Base-by-base conservation (phyloP, 2,888 invertebrate species). In the Mythimna ferrago region DNA sequence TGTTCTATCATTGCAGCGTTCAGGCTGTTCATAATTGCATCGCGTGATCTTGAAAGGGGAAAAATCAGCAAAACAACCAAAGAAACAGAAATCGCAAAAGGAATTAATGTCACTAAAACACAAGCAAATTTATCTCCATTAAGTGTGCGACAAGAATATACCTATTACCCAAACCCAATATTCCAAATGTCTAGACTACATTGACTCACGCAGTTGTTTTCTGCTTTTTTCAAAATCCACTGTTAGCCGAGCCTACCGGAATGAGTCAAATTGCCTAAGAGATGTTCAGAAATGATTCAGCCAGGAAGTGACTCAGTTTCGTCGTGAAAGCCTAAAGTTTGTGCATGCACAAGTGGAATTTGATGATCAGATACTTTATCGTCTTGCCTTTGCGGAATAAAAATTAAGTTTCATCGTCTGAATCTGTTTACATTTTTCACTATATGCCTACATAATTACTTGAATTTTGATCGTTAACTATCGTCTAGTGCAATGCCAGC, bases 141-240 rank as follows among this genome's bases (percentile, higher is more conserved):
- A 58, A 21, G 54, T 54, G 35, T 32, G 11, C 19, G 4, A 14
- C 53, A 65, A 35, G 38, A 67, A 79, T 83, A 72, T 67, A n/a
- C n/a, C n/a, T n/a, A 79, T 83, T n/a, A 70, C 54, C 51, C 32
- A 58, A 65, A 74, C 63, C 60, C 51, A 56, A 60, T 63, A 66
- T 71, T 21, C 61, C 54, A 67, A 80, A 80, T 68, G 81, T 81
- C 81, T 81, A 83, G 80, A 81, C 80, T 66, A 54, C 64, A 48
- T 41, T 81, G 81, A 81, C n/a, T 80, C 81, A 81, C 10, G 10
- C 38, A 65, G 35, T 58, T 57, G 56, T 66, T 75, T 60, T 53
- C 61, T 67, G 6, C 58, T 68, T 75, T 83, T 81, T 80, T 71
- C 51, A 61, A 83, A 80, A 75, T 21, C 35, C 26, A 14, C 66